Conservation (phyloP, 2,888 invertebrate genomes). For the Nomada fucata region DNA sequence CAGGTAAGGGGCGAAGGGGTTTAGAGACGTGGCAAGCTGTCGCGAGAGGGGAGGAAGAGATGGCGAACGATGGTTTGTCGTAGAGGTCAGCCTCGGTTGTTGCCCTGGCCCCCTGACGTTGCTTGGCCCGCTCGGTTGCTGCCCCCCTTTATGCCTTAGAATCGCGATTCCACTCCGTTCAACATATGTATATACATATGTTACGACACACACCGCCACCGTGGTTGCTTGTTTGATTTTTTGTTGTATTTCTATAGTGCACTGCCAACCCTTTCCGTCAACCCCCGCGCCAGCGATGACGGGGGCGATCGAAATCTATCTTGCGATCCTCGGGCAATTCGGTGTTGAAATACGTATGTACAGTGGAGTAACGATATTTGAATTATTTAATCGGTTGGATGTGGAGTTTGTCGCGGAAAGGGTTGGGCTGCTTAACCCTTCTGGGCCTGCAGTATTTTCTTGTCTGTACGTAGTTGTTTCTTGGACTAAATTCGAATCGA, state of each 20-base stretch:
- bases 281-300: not conserved
- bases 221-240: conserved; percentile 14
- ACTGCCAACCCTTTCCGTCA: conserved; percentile 2
- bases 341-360: too few relatives aligned
- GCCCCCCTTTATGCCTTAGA: conserved; percentile 51
- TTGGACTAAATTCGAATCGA: too few relatives aligned
- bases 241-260: conserved; percentile 23
- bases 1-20: not conserved
- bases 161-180: conserved; percentile 58
- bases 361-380: too few relatives aligned
- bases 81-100: conserved; percentile 81
- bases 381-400: too few relatives aligned
- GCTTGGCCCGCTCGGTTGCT: conserved; percentile 67
- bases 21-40: not conserved
- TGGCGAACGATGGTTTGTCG: conserved; percentile 63
- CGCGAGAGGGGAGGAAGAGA: conserved; percentile 9
- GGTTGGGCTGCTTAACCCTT: too few relatives aligned
- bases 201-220: conserved; percentile 5
- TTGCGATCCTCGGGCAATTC: too few relatives aligned
- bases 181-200: conserved; percentile 15
- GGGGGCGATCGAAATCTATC: too few relatives aligned
- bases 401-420: too few relatives aligned
- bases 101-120: conserved; percentile 73
- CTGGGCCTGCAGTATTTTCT: too few relatives aligned
- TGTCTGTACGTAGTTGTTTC: too few relatives aligned